Conservation (phyloP, 2,888 invertebrate species). For the Drosophila algonquin region DNA sequence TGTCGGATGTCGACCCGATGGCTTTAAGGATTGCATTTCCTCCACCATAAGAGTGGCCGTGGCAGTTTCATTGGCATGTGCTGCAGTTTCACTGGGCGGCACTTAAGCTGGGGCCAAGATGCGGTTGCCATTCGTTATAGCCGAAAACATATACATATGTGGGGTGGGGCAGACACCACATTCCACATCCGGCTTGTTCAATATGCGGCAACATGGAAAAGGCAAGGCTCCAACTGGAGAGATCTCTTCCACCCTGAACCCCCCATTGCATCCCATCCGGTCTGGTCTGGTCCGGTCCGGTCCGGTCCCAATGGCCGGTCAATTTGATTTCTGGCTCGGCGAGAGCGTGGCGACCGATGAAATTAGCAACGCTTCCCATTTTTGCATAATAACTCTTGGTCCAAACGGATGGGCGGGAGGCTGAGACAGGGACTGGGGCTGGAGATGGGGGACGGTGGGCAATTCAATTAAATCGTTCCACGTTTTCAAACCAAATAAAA, state of each 20-base stretch:
- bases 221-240: conserved; percentile 38
- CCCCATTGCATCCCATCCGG: background rate
- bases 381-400: conserved; percentile 38
- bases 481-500: conserved; percentile 73
- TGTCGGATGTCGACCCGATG: background rate
- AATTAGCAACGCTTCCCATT: conserved; percentile 39
- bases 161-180: background rate
- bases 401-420: background rate
- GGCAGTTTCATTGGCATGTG: background rate
- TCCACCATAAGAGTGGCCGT: too few species aligned
- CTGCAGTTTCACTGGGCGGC: background rate
- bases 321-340: conserved; percentile 31
- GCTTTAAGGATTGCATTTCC: conserved; percentile 1
- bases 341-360: conserved; percentile 22
- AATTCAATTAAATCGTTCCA: conserved; percentile 74
- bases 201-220: conserved; percentile 66
- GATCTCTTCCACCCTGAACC: background rate
- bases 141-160: background rate
- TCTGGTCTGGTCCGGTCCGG: background rate
- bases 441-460: conserved; percentile 45
- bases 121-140: conserved; percentile 7
- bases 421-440: background rate
- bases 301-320: conserved; percentile 7
- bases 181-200: conserved; percentile 53
- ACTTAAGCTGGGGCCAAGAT: conserved; percentile 15